A percentile compares a stretch with the other conserved stretches of the same genome.
These are phyloP conservation scores for Dyspetes luteomarginatus DNA, from an alignment of 2,888 invertebrate species.

Conservation along the genomic window DNA sequence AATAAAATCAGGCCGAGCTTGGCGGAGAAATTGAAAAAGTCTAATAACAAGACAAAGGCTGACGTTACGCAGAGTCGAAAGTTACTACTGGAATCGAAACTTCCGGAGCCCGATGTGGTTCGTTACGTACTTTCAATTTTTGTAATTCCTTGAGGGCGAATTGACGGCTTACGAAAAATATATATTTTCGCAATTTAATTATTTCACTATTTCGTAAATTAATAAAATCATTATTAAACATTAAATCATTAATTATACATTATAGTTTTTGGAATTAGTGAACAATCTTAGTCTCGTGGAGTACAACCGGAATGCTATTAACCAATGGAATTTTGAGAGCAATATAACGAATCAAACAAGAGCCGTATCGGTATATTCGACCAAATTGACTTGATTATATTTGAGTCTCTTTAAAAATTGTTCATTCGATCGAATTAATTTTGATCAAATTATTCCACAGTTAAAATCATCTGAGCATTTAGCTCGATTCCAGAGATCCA, in stretches of 20 bases:
- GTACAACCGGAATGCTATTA: conserved; percentile 62
- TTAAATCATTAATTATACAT: not conserved
- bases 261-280: conserved; percentile 59
- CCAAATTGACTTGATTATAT: not conserved
- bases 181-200: too few relatives aligned
- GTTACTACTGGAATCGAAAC: conserved; percentile 42
- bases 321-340: conserved; percentile 67
- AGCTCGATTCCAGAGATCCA: conserved; percentile 62
- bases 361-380: conserved; percentile 49
- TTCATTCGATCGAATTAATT: not conserved
- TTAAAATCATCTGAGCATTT: conserved; percentile 57
- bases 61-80: conserved; percentile 32
- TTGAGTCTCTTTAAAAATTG: not conserved
- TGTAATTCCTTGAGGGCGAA: too few relatives aligned
- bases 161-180: too few relatives aligned
- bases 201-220: too few relatives aligned
- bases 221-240: not conserved
- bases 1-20: conserved; percentile 25
- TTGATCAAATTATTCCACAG: conserved; percentile 34
- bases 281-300: conserved; percentile 61
- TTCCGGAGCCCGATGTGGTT: conserved; percentile 63
- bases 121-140: conserved; percentile 2
- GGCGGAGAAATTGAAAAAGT: conserved; percentile 27
- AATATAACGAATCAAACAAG: conserved; percentile 63
- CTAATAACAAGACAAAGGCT: not conserved